Evolutionary conservation across 2,797 vertebrate species (phyloP), one percentile per base, ranked within the genome.

Genomic region (Lepidocolaptes lacrymiger): DNA sequence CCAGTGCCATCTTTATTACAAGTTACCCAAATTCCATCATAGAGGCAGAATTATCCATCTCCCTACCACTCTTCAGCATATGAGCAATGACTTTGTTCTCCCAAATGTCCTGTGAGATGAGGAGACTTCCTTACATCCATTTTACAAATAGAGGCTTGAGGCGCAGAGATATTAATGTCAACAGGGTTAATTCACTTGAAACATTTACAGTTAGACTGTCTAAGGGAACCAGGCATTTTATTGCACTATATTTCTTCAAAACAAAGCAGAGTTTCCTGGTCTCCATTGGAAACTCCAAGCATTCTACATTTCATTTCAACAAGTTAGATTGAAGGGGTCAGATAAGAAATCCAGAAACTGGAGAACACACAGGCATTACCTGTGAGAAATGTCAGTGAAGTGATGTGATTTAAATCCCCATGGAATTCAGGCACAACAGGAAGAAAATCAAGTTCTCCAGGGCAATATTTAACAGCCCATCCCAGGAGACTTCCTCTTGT

Each of bases 341-440:
- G 85, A 90, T 94, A 93, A 96, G 89, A 94, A 95, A 94, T 39
- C 14, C 49, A 90, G 73, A 84, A 93, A 95, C 0, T 78, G 83
- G 94, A 89, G 94, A 95, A 91, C 73, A 87, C 63, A 71, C 46
- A 92, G 72, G 41, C 56, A 92, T 91, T 88, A 86, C 91, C 79
- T 83, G 73, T 44, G 82, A 91, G 94, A 93, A 93, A 92, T 69
- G 76, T 75, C 85, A 93, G 49, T 49, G 58, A 81, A 93, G 82
- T 32, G 52, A 87, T 55, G 71, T 58, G 85, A 84, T 72, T 88
- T 74, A 83, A 93, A 66, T 58, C 82, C 69, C 79, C 0, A 1
- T 18, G 49, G 89, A 91, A 85, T 88, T 90, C 27, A 0, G 2
- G 41, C 54, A 54, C 1, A 0, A 61, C 61, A 55, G 79, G 69